Base-by-base conservation (phyloP, 2,888 invertebrate species). In the Cryptus armator region DNA sequence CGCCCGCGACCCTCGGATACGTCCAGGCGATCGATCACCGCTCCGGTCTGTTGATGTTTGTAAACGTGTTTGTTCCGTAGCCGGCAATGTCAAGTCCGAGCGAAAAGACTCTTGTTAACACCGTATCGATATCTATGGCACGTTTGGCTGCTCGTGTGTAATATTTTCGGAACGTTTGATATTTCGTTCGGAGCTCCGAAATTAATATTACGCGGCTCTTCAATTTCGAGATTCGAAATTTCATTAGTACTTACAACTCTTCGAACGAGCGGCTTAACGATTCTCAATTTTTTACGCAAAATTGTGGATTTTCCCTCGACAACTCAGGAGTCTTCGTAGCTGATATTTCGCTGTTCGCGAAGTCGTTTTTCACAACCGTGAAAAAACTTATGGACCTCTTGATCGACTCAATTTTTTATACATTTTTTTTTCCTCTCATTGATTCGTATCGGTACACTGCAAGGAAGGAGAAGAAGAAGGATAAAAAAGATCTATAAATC, bases 391-490 rank as follows among this genome's bases (percentile, higher is more conserved):
- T 56, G 6, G 77, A 74, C 24, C 72, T 83, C 48, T 84, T 74
- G n/a, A 66, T 19, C 53, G 68, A 14, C 5, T 67, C 56, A 2
- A 67, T 56, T 81, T 84, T 79, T 44, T 72, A 12, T 44, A 75
- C 56, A 48, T 71, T 80, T 43, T 84, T 87, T 67, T 78, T 84
- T n/a, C 64, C 72, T 67, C 66, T 53, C 3, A 71, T 44, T n/a
- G 62, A 62, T 68, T 84, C 85, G 76, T 67, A 67, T 29, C 86
- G 48, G 85, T 84, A 87, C n/a, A 67, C 87, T 87, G 75, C 10
- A 2, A 79, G 24, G 19, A 67, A 59, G 66, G 37, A 37, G 9
- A 46, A 56, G 24, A 4, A 24, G 24, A 56, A 9, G 12, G 10
- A 56, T 24, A 1, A 19, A 19, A 10, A 4, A 56, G 24, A 56